These are phyloP conservation scores for Saxidomus purpurata DNA, from an alignment of 1,140 invertebrate genomes.

Conservation along the genomic window DNA sequence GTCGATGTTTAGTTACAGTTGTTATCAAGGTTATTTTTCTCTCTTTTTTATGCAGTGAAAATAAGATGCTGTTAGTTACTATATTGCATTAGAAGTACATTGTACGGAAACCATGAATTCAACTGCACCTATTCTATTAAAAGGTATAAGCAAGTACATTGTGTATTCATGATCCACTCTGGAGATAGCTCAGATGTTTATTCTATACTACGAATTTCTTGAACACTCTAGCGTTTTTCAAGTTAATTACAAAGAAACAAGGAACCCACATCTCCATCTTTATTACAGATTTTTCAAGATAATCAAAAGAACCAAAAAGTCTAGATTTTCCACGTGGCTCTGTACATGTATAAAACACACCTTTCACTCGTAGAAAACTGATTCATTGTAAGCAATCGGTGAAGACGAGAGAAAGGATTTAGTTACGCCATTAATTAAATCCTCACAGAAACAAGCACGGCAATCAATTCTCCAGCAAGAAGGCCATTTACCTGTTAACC, in stretches of 20 bases:
- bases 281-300: not conserved
- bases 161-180: too few relatives aligned
- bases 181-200: too few relatives aligned
- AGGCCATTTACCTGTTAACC: conserved; percentile 14
- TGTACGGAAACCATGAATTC: too few relatives aligned
- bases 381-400: not conserved
- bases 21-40: too few relatives aligned
- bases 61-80: too few relatives aligned
- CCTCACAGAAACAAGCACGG: conserved; percentile 3
- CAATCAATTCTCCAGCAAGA: not conserved
- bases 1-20: too few relatives aligned
- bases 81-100: too few relatives aligned
- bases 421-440: conserved; percentile 30
- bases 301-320: not conserved
- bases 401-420: not conserved
- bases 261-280: not conserved
- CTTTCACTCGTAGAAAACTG: not conserved
- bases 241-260: conserved; percentile 4
- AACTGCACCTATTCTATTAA: too few relatives aligned
- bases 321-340: not conserved
- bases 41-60: too few relatives aligned
- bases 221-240: not conserved
- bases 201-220: not conserved
- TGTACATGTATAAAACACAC: conserved; percentile 5
- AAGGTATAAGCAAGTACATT: too few relatives aligned